Base-by-base conservation (phyloP, 2,113 vertebrate species). In the Siniperca knerii region DNA sequence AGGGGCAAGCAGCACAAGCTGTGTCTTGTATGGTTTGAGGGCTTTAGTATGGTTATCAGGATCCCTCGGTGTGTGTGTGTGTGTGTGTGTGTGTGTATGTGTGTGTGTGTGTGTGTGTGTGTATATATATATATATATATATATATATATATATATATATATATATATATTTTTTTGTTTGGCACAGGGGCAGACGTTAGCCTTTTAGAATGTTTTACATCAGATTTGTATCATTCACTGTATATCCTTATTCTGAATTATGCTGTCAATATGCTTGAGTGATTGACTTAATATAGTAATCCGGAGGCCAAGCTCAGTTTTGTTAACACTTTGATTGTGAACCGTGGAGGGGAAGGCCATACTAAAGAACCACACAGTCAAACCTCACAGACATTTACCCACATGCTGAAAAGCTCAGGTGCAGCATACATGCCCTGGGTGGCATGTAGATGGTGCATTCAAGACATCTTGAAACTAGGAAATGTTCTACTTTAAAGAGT, bases 161-260 rank as follows among this genome's bases (percentile, higher is more conserved):
- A 96, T 97, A 94, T 95, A 95, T 81, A 77, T 66, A 83, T 95
- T n/a, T n/a, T 96, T 84, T 85, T 79, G 68, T 90, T 96, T 94
- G 95, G 94, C 89, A 90, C 83, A 78, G 93, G 95, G 95, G 91
- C 91, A 95, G 95, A 95, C 94, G 92, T 96, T 93, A 91, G 94
- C 93, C 61, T 92, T 95, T 95, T 95, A 92, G 92, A 95, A 96
- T 89, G 88, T 97, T 97, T 96, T 96, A 96, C 91, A 93, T 91
- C 95, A 94, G 88, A 94, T 96, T 96, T 96, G 93, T 96, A 92
- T 96, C 93, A 95, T 96, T 97, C 94, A 86, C 78, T 92, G 87
- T 96, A 94, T 94, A 80, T 89, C 75, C 94, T 95, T 91, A 94
- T 91, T 83, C 89, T 94, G 95, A 96, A 95, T 95, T 95, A 94